Percentiles rank a stretch among this genome's conserved stretches.
Evolutionary conservation across 2,888 invertebrate species (phyloP).

Genomic region (Nomada flava): DNA sequence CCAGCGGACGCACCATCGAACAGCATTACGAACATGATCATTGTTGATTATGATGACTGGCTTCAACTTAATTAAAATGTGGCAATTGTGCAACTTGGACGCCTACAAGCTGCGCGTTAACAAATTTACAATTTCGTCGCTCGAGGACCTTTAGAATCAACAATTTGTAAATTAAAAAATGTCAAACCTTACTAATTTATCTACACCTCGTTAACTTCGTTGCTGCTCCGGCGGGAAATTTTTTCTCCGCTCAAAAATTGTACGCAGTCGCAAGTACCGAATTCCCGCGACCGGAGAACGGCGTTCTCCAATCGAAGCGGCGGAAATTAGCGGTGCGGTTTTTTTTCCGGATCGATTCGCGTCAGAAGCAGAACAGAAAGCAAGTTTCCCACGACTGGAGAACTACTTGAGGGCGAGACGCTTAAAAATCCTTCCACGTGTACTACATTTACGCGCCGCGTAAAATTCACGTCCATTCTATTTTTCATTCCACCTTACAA

Average conservation of each 20-base stretch:
- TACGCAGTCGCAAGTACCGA: no score
- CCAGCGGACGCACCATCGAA: background rate
- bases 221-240: no score
- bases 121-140: background rate
- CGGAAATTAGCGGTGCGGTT: background rate
- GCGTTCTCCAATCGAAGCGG: background rate
- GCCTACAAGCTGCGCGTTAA: background rate
- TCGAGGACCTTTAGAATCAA: background rate
- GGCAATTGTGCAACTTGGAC: background rate
- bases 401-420: background rate
- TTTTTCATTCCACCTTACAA: background rate
- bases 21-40: background rate
- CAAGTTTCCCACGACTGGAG: slow-evolving; percentile 6
- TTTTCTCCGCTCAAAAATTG: no score
- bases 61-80: background rate
- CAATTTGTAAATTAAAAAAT: no score
- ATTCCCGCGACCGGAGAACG: no score
- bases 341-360: background rate
- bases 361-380: background rate
- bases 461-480: background rate
- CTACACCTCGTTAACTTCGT: no score
- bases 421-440: background rate
- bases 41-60: slow-evolving; percentile 7
- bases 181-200: no score
- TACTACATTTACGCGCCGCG: background rate